A percentile compares a stretch with the other conserved stretches of the same genome.
These are phyloP conservation scores for Aphis gossypii DNA, from an alignment of 1,140 invertebrate species.

Conservation along the genomic window DNA sequence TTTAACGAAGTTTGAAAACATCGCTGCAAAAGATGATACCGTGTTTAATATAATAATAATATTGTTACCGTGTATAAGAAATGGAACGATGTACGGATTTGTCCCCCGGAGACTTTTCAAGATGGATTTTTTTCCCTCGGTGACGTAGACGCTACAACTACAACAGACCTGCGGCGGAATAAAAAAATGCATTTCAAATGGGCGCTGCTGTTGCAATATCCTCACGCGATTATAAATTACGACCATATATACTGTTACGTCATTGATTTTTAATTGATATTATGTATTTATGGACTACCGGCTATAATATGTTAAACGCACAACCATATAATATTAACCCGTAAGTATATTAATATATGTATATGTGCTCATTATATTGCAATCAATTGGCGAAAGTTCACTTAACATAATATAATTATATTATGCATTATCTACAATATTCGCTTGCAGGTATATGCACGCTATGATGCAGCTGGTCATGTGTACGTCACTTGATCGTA, in stretches of 20 bases:
- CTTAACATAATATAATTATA: background rate
- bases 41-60: background rate
- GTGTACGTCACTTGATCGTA: background rate
- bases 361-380: background rate
- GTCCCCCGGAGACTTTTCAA: background rate
- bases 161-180: background rate
- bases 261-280: background rate
- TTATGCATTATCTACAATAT: background rate
- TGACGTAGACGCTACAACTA: background rate
- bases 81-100: background rate
- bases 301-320: background rate
- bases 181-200: background rate
- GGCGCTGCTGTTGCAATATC: background rate
- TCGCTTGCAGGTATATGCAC: background rate
- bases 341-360: background rate
- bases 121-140: background rate
- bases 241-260: background rate
- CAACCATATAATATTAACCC: background rate
- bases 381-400: background rate
- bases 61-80: background rate
- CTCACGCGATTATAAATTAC: background rate
- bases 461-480: no score
- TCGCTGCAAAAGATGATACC: background rate
- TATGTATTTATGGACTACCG: no score
- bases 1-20: background rate